Evolutionary conservation across 2,113 vertebrate genomes (phyloP).

Genomic region (Lanius collurio): DNA sequence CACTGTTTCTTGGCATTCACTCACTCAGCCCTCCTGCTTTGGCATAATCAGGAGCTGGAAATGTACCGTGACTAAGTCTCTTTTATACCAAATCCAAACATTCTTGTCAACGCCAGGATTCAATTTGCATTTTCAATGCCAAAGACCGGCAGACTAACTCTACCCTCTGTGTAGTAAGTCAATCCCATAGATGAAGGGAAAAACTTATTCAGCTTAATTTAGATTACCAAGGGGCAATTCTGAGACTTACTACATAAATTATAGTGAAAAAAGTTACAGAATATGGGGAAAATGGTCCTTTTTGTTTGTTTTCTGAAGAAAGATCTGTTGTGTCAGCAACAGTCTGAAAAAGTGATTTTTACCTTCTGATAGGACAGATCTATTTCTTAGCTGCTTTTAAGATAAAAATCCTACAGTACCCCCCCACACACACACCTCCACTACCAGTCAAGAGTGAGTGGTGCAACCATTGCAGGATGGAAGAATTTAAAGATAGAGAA

Average conservation of each 20-base stretch:
- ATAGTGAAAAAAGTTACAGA: neutral
- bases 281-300: neutral
- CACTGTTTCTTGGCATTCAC: neutral
- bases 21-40: slow-evolving; percentile 37
- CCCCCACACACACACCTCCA: neutral
- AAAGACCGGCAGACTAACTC: neutral
- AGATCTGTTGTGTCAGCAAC: neutral
- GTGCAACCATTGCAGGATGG: neutral
- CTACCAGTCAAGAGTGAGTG: neutral
- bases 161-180: slow-evolving; percentile 6
- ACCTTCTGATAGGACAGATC: neutral
- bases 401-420: neutral
- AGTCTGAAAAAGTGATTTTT: neutral
- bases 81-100: slow-evolving; percentile 37
- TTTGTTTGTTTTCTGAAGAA: neutral
- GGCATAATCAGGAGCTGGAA: slow-evolving; percentile 57
- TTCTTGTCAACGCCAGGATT: slow-evolving; percentile 24
- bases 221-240: slow-evolving; percentile 27
- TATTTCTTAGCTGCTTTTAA: neutral
- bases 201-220: slow-evolving; percentile 22
- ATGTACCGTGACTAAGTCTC: slow-evolving; percentile 46
- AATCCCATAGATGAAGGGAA: neutral
- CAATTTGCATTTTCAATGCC: neutral
- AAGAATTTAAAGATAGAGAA: neutral
- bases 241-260: neutral